Percentiles rank a stretch among this genome's conserved stretches.
These are phyloP conservation scores for Polypedilum pembai DNA, from an alignment of 1,140 invertebrate genomes.

Conservation along the genomic window DNA sequence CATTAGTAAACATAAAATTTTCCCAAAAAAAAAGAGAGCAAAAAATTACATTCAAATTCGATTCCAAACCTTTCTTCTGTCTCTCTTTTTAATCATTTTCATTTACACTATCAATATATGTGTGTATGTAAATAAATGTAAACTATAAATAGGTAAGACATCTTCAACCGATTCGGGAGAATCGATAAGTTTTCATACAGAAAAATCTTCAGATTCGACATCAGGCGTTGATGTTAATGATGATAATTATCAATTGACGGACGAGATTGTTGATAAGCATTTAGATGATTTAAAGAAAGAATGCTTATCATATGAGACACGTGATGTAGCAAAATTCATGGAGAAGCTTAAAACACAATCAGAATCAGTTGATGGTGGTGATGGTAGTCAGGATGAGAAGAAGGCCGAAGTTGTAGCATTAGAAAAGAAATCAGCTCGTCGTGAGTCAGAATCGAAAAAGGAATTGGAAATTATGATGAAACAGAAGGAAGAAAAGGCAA, in stretches of 20 bases:
- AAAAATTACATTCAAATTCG: not conserved
- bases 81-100: too few relatives aligned
- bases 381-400: constrained; percentile 33
- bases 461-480: constrained; percentile 27
- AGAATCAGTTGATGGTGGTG: constrained; percentile 38
- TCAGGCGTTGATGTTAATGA: constrained; percentile 29
- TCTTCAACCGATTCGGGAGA: constrained; percentile 17
- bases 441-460: constrained; percentile 36
- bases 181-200: constrained; percentile 20
- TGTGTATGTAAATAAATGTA: not conserved
- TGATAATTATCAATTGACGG: constrained; percentile 33
- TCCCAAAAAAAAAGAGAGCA: constrained; percentile 37
- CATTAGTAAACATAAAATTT: constrained; percentile 32
- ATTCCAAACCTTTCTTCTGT: too few relatives aligned
- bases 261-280: constrained; percentile 41
- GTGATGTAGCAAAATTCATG: constrained; percentile 43
- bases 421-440: constrained; percentile 33
- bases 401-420: constrained; percentile 39
- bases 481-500: constrained; percentile 34
- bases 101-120: not conserved
- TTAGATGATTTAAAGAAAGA: constrained; percentile 41
- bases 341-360: constrained; percentile 40
- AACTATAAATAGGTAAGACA: not conserved
- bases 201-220: constrained; percentile 28
- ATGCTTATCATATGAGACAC: constrained; percentile 37